Evolutionary conservation across 2,113 vertebrate species (phyloP).

Genomic region (Ploceus nigricollis): DNA sequence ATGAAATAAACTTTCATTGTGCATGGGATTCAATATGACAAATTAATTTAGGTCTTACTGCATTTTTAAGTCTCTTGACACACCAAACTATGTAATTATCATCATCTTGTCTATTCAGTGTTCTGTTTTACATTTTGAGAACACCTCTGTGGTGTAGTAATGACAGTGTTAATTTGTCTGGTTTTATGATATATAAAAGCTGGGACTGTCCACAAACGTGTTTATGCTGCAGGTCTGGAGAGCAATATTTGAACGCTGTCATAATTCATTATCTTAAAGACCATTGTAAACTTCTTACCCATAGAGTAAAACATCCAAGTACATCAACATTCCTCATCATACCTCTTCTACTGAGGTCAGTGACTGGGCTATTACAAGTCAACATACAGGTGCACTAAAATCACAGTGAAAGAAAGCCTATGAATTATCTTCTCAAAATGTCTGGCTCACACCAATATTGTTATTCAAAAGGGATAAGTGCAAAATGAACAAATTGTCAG

Average conservation of each 20-base stretch:
- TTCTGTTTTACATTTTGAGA: neutral
- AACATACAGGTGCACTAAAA: neutral
- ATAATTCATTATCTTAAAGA: neutral
- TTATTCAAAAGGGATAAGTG: neutral
- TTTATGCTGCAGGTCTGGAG: neutral
- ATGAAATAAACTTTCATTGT: neutral
- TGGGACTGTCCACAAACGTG: neutral
- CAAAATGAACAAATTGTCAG: neutral
- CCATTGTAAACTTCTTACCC: neutral
- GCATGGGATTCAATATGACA: neutral
- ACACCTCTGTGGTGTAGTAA: neutral
- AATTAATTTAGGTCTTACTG: constrained; percentile 19
- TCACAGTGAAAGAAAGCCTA: neutral
- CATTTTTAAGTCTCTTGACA: neutral
- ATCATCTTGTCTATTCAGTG: neutral
- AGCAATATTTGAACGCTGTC: neutral
- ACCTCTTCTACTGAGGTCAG: neutral
- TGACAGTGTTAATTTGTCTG: neutral
- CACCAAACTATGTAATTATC: neutral
- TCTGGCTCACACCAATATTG: neutral
- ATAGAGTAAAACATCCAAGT: neutral
- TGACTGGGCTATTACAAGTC: neutral
- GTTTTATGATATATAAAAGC: neutral
- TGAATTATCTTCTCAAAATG: neutral
- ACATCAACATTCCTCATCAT: neutral